Evolutionary conservation across 2,797 vertebrate genomes (phyloP), one percentile per base, ranked within the genome.

Genomic region (Oreochromis mossambicus): DNA sequence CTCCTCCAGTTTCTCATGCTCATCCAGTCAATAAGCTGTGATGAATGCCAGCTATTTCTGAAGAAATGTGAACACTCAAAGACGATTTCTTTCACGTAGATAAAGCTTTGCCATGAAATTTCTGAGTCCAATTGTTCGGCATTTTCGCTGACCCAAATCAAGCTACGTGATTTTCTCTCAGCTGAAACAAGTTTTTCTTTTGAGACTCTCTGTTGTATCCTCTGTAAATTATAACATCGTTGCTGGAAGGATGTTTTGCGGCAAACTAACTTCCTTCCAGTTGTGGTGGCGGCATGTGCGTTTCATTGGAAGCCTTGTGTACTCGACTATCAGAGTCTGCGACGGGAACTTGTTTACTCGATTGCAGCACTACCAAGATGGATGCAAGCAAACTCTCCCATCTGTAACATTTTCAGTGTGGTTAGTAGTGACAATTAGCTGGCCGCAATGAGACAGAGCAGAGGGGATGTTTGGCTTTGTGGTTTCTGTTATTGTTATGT

Each of bases 361-460:
- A 70, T n/a, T 66, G 14, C 34, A 80, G 54, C 26, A 79, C 63
- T 78, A 56, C 66, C 73, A 50, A 86, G 48, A 83, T 78, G 26
- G 52, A 55, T 7, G 36, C 51, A 21, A 84, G 78, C 15, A 83
- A 78, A 79, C 82, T 68, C 19, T 86, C 52, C 66, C 68, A 77
- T 89, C 80, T 78, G 83, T 17, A 80, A 43, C 32, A 55, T 81
- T 82, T 77, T 51, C 73, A 32, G 52, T 86, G 58, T 80, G 83
- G 87, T 89, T 81, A 24, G 82, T 75, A 75, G 8, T 75, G 77
- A 84, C 66, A 63, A 82, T 84, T 81, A 85, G 83, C 83, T 58
- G 38, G 50, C 51, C 70, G 56, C 83, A 32, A 34, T 56, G 21
- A 81, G 11, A 50, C 52, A 61, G 26, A 36, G 58, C 61, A 77